Evolutionary conservation across 1,140 invertebrate genomes (phyloP).

Genomic region (Diabrotica virgifera): DNA sequence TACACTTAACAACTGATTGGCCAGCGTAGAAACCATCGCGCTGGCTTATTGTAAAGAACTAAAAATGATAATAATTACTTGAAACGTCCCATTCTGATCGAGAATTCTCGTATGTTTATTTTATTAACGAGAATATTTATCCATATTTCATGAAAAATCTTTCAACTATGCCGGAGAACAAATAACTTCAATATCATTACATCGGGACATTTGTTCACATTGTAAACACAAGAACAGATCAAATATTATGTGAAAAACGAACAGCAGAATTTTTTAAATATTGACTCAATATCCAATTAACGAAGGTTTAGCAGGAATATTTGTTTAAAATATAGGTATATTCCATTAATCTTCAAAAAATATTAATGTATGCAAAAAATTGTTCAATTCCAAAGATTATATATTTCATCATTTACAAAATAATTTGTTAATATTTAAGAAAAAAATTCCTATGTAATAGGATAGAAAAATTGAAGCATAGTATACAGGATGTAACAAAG

Average conservation of each 20-base stretch:
- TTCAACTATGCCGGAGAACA: conserved; percentile 1
- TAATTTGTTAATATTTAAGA: too few species aligned
- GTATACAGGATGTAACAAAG: too few species aligned
- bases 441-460: too few species aligned
- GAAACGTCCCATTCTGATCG: conserved; percentile 4
- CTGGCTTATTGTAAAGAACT: not conserved
- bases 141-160: not conserved
- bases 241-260: not conserved
- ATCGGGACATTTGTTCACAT: too few species aligned
- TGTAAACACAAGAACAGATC: not conserved
- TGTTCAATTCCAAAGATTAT: too few species aligned
- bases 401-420: too few species aligned
- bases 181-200: too few species aligned
- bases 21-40: not conserved
- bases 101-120: conserved; percentile 14
- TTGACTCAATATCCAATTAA: not conserved
- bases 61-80: not conserved
- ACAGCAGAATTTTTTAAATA: not conserved
- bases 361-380: too few species aligned
- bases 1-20: not conserved
- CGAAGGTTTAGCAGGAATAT: not conserved
- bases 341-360: too few species aligned
- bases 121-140: conserved; percentile 9
- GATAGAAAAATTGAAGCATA: too few species aligned
- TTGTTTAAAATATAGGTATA: too few species aligned